Evolutionary conservation across 2,888 invertebrate genomes (phyloP).

Genomic region (Tuta absoluta): DNA sequence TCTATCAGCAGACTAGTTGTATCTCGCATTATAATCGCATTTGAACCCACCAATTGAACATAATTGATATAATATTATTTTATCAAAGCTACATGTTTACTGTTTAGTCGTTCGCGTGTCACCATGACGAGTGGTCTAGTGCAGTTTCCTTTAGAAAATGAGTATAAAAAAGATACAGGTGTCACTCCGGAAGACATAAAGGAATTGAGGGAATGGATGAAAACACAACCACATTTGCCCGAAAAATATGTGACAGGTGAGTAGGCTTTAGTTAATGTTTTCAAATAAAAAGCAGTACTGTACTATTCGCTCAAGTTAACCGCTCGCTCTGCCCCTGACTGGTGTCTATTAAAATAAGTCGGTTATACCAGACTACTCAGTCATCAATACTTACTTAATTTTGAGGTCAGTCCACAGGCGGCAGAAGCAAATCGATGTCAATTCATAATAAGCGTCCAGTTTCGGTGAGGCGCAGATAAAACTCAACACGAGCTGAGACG

Average conservation of each 20-base stretch:
- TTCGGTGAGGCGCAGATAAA: too few species aligned
- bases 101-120: constrained; percentile 8
- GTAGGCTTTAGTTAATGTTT: background rate
- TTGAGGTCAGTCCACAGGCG: too few species aligned
- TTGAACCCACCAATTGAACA: constrained; percentile 7
- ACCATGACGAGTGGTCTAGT: constrained; percentile 18
- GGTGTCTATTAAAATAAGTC: too few species aligned
- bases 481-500: too few species aligned
- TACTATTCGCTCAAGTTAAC: too few species aligned
- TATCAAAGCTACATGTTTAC: constrained; percentile 8
- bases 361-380: too few species aligned
- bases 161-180: constrained; percentile 83
- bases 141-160: constrained; percentile 69
- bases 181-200: constrained; percentile 83
- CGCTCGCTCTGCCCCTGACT: too few species aligned
- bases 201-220: constrained; percentile 83
- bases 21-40: background rate
- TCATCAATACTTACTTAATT: too few species aligned
- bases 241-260: constrained; percentile 76
- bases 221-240: constrained; percentile 85
- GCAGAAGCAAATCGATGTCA: too few species aligned
- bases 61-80: background rate
- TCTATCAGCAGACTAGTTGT: background rate
- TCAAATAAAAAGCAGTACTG: too few species aligned
- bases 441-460: too few species aligned